These are phyloP conservation scores for Spisula subtruncata DNA, from an alignment of 2,888 invertebrate genomes.

Conservation along the genomic window DNA sequence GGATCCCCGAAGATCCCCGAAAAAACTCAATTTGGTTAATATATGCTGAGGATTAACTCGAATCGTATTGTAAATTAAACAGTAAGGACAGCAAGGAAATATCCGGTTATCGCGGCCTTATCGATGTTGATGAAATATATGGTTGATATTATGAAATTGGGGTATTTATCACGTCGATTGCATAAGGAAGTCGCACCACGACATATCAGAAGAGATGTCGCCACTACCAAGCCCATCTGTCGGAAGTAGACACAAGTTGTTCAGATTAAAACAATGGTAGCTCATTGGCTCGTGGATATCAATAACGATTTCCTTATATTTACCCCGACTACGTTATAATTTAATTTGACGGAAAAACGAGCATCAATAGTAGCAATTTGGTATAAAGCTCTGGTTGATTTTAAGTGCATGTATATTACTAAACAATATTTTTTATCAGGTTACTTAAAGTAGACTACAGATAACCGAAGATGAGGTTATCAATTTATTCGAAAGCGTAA, in stretches of 20 bases:
- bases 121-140: not conserved
- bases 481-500: too few species aligned
- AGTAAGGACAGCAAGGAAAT: not conserved
- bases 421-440: too few species aligned
- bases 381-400: too few species aligned
- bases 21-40: not conserved
- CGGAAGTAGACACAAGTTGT: not conserved
- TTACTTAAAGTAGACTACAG: too few species aligned
- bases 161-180: not conserved
- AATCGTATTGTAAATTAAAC: not conserved
- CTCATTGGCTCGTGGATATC: not conserved
- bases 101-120: not conserved
- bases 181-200: not conserved
- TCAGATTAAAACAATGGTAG: not conserved
- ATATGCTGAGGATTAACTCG: not conserved
- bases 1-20: not conserved
- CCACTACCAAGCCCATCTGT: not conserved
- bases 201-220: not conserved
- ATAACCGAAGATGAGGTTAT: too few species aligned
- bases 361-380: too few species aligned
- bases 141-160: not conserved
- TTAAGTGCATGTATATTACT: too few species aligned
- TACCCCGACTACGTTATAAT: not conserved
- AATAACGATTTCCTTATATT: not conserved
- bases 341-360: too few species aligned